Evolutionary conservation across 2,888 invertebrate genomes (phyloP), one percentile per base, ranked within the genome.

Genomic region (Rhagium mordax): DNA sequence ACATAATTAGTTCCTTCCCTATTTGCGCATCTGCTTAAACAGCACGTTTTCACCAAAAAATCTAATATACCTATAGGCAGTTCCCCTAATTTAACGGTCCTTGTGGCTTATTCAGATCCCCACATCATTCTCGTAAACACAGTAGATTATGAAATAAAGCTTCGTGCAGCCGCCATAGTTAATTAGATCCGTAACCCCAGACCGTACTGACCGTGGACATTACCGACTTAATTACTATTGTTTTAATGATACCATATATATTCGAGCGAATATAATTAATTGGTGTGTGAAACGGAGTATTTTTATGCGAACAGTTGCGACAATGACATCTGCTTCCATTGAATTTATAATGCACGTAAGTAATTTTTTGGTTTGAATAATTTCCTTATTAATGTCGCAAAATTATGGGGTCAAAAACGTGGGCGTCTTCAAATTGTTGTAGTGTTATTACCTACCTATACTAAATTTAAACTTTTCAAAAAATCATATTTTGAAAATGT

Each of bases 181-280:
- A 53, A 53, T 65, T 65, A 53, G 16, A 29, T 51, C 49, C 10
- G 51, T 24, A 24, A 16, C 57, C 57, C 24, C 29, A 51, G 51
- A 51, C 20, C 5, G 61, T 33, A 27, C 62, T 27, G 48, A 33
- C 29, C 48, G 48, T 8, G 20, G 62, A 61, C 49, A 49, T 24
- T 16, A 27, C 48, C 24, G 49, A 24, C 48, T 24, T 48, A 62
- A 62, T 62, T 62, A 49, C 62, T 16, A 48, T 62, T 47, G 62
- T 62, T 21, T 62, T 62, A 62, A 62, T 49, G 62, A 20, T n/a
- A 48, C 24, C 16, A 33, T 33, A 33, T 59, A 59, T 59, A 59
- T 33, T 27, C 59, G 16, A 33, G 33, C 33, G 29, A 33, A 33
- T 41, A 41, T 41, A 41, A 41, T 24, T 59, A 33, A 59, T 33